These are phyloP conservation scores for Rutpela maculata DNA, from an alignment of 2,888 invertebrate genomes.

Conservation along the genomic window DNA sequence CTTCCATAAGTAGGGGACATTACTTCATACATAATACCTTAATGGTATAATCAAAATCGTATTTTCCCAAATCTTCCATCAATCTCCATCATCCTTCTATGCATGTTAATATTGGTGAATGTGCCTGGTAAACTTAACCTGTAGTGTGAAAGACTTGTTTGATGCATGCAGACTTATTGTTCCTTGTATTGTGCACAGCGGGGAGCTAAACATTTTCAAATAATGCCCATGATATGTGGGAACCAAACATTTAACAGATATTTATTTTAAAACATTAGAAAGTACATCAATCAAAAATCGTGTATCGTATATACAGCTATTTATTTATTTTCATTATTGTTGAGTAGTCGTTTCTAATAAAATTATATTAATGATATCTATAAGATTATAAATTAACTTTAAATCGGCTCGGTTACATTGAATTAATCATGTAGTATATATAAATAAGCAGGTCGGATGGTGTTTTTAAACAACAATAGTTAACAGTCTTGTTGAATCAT, in stretches of 20 bases:
- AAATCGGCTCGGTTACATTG: conserved; percentile 24
- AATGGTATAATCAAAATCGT: conserved; percentile 43
- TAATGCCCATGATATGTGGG: conserved; percentile 51
- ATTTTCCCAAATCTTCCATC: conserved; percentile 41
- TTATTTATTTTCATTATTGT: conserved; percentile 38
- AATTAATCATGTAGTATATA: conserved; percentile 19
- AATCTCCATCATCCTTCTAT: conserved; percentile 44
- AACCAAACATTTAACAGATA: conserved; percentile 52
- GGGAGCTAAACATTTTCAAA: conserved; percentile 50
- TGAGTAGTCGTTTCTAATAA: conserved; percentile 37
- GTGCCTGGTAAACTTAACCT: conserved; percentile 21
- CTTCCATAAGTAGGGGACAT: conserved; percentile 8
- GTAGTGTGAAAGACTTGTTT: conserved; percentile 45
- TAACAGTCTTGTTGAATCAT: conserved; percentile 23
- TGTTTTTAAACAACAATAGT: conserved; percentile 16
- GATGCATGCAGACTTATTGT: conserved; percentile 49
- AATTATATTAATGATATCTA: conserved; percentile 37
- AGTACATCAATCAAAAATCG: conserved; percentile 52
- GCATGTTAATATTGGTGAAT: conserved; percentile 38
- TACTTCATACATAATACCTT: conserved; percentile 39
- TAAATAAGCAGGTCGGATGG: conserved; percentile 9
- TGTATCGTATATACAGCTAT: conserved; percentile 18
- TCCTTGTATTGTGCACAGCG: conserved; percentile 49
- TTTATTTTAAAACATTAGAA: conserved; percentile 56
- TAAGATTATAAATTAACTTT: conserved; percentile 29